Conservation (phyloP, 2,113 vertebrate genomes). For the Phyllostomus hastatus region DNA sequence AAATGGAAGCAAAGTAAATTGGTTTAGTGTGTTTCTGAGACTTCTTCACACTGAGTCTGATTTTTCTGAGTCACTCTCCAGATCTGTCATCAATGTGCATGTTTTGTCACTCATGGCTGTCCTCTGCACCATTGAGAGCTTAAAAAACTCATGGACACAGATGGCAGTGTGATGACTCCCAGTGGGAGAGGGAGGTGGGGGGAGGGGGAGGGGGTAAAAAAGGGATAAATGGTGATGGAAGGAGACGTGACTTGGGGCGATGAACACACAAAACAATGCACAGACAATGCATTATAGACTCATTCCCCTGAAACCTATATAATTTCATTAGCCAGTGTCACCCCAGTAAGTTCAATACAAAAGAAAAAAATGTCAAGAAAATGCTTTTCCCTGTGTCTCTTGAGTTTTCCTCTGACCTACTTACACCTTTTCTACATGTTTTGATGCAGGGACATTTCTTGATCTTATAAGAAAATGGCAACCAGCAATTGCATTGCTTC, state of each 20-base stretch:
- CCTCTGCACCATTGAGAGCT: neutral
- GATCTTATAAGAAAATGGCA: neutral
- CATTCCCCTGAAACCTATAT: too few relatives aligned
- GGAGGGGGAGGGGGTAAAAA: too few relatives aligned
- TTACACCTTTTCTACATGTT: neutral
- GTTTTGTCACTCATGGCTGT: neutral
- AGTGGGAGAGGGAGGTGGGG: too few relatives aligned
- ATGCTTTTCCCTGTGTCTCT: neutral
- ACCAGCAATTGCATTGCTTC: neutral
- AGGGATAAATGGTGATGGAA: too few relatives aligned
- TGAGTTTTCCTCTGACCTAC: neutral
- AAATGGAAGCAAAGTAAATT: neutral
- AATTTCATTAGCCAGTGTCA: too few relatives aligned
- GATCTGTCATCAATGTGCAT: neutral
- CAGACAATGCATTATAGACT: too few relatives aligned
- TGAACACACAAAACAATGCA: too few relatives aligned
- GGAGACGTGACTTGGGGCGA: too few relatives aligned
- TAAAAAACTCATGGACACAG: too few relatives aligned
- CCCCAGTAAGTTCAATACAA: too few relatives aligned
- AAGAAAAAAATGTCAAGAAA: neutral
- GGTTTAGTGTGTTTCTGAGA: neutral
- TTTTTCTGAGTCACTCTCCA: neutral
- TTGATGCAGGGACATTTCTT: neutral
- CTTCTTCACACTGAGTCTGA: neutral
- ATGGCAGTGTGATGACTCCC: too few relatives aligned